Percentiles rank a stretch among this genome's conserved stretches.
Conservation (phyloP, 2,797 vertebrate species). For the Alcedo quadribrachys region DNA sequence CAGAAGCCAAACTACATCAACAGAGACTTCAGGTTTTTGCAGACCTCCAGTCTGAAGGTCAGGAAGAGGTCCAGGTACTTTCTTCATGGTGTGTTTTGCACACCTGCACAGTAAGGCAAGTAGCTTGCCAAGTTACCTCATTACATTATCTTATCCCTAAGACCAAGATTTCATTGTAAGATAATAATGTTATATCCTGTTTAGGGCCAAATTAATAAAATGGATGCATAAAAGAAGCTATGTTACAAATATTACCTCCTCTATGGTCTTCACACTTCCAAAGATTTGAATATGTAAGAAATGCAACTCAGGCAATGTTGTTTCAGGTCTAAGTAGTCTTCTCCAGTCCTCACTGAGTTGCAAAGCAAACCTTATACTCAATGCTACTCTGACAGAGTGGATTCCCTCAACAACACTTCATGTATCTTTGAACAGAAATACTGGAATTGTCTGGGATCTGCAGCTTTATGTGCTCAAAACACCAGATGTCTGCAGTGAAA, state of each 20-base stretch:
- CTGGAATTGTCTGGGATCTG: slow-evolving; percentile 70
- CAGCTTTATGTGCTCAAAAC: slow-evolving; percentile 70
- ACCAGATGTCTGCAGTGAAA: slow-evolving; percentile 86
- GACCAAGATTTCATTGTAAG: not conserved
- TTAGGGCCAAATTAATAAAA: not conserved
- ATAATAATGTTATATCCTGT: not conserved
- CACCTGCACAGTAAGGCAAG: not conserved
- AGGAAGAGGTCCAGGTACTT: not conserved
- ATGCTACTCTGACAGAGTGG: slow-evolving; percentile 83
- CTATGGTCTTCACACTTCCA: not conserved
- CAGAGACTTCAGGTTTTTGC: not conserved
- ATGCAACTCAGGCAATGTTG: not conserved
- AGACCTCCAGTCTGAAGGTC: not conserved
- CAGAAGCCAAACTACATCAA: not conserved
- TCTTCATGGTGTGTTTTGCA: not conserved
- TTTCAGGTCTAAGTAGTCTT: not conserved
- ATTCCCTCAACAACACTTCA: slow-evolving; percentile 77
- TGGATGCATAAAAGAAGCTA: not conserved
- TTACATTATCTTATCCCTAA: not conserved
- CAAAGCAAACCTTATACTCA: slow-evolving; percentile 60
- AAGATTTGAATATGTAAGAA: not conserved
- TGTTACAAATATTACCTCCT: not conserved
- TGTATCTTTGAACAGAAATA: slow-evolving; percentile 86
- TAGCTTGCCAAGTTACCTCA: not conserved
- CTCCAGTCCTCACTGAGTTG: not conserved